These are phyloP conservation scores for Parnassius mnemosyne DNA, from an alignment of 2,888 invertebrate genomes.

Conservation along the genomic window DNA sequence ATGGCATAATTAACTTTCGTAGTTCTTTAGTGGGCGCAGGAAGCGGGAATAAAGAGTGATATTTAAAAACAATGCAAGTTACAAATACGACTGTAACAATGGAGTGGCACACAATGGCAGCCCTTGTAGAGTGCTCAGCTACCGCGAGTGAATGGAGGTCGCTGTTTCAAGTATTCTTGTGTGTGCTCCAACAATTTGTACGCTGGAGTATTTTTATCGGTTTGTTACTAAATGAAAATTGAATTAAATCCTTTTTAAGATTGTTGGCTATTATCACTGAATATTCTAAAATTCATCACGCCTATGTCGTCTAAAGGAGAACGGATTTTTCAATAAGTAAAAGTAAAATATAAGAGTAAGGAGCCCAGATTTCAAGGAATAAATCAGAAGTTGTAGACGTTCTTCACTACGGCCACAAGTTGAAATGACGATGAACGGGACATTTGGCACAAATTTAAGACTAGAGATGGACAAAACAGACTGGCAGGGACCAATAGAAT, in stretches of 20 bases:
- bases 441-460: no score
- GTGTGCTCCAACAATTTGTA: slow-evolving; percentile 23
- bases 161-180: slow-evolving; percentile 21
- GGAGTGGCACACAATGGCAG: slow-evolving; percentile 23
- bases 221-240: slow-evolving; percentile 26
- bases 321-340: no score
- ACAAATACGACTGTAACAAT: slow-evolving; percentile 27
- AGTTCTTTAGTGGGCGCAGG: slow-evolving; percentile 26
- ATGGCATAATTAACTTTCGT: slow-evolving; percentile 49
- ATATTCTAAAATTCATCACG: background rate
- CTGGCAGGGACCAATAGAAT: no score
- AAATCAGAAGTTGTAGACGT: no score
- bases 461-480: no score
- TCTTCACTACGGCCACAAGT: no score
- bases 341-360: no score
- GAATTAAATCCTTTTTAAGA: slow-evolving; percentile 18
- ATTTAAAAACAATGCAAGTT: slow-evolving; percentile 29
- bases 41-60: slow-evolving; percentile 25
- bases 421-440: no score
- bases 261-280: background rate
- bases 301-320: no score
- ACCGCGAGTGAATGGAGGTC: slow-evolving; percentile 22
- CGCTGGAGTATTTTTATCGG: slow-evolving; percentile 24
- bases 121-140: slow-evolving; percentile 21
- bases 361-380: no score